A percentile compares a stretch with the other conserved stretches of the same genome.
These are phyloP conservation scores for Schizaphis graminum DNA, from an alignment of 2,888 invertebrate species.

Conservation along the genomic window DNA sequence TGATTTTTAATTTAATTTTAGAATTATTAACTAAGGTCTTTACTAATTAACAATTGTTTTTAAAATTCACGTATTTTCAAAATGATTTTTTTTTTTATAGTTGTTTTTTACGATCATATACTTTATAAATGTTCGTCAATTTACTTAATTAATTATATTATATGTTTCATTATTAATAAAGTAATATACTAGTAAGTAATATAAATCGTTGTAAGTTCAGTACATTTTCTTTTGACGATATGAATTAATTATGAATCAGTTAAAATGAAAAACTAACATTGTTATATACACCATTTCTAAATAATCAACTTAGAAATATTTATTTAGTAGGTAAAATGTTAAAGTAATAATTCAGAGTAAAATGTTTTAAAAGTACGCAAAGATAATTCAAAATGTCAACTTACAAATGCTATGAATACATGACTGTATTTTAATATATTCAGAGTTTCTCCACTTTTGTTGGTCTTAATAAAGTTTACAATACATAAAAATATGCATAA, in stretches of 20 bases:
- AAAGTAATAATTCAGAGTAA: constrained; percentile 43
- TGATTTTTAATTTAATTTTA: not conserved
- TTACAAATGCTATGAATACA: constrained; percentile 57
- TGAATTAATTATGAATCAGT: constrained; percentile 36
- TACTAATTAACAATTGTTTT: not conserved
- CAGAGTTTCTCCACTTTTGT: constrained; percentile 61
- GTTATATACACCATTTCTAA: constrained; percentile 28
- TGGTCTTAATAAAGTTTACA: constrained; percentile 62
- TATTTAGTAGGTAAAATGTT: constrained; percentile 35
- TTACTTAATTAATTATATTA: not conserved
- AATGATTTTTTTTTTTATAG: not conserved
- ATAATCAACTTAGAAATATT: constrained; percentile 48
- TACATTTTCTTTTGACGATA: not conserved
- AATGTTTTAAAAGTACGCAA: constrained; percentile 56
- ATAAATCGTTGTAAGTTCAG: not conserved
- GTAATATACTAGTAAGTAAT: not conserved
- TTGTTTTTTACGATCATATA: not conserved
- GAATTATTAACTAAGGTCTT: not conserved
- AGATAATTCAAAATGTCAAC: constrained; percentile 63
- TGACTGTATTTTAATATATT: constrained; percentile 59
- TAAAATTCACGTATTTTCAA: not conserved
- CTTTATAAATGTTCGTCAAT: not conserved
- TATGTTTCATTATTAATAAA: not conserved
- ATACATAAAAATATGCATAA: constrained; percentile 64
- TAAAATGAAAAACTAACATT: constrained; percentile 33